A percentile compares a stretch with the other conserved stretches of the same genome.
phyloP scores from a whole-genome alignment of 2,797 vertebrate genomes.

The Arrhamphus sclerolepis region DNA sequence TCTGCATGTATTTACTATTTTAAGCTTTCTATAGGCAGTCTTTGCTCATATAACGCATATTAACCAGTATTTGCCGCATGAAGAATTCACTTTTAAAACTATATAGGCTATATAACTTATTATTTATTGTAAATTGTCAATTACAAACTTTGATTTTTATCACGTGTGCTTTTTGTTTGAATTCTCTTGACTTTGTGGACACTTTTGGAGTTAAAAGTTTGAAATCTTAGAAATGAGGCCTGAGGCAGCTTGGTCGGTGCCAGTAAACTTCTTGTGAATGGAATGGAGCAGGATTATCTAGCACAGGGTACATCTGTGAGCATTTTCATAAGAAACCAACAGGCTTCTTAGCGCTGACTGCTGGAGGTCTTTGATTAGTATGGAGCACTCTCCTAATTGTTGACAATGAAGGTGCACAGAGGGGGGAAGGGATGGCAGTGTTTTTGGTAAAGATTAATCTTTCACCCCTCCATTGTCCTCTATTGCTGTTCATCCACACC shows the following conservation, averaged over 20 bases:
- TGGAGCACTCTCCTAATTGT: constrained; percentile 75
- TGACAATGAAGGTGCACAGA: constrained; percentile 81
- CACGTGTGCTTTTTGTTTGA: too few species aligned
- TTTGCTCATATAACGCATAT: too few species aligned
- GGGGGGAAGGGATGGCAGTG: constrained; percentile 67
- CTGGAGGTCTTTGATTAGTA: constrained; percentile 81
- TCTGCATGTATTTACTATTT: constrained; percentile 2
- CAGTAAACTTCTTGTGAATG: constrained; percentile 69
- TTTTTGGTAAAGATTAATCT: constrained; percentile 84
- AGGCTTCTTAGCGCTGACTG: constrained; percentile 72
- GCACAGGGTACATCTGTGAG: constrained; percentile 77
- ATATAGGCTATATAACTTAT: too few species aligned
- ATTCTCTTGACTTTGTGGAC: too few species aligned
- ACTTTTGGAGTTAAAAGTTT: too few species aligned
- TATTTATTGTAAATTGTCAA: too few species aligned
- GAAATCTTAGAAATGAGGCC: constrained; percentile 12
- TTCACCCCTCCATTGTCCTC: constrained; percentile 76
- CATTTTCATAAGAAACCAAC: constrained; percentile 78
- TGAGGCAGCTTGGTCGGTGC: constrained; percentile 40
- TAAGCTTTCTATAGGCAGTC: neutral
- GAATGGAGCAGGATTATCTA: constrained; percentile 73
- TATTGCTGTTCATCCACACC: constrained; percentile 62
- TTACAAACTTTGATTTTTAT: too few species aligned
- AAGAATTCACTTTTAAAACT: neutral
- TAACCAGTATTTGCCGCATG: neutral